Evolutionary conservation across 2,797 vertebrate genomes (phyloP), one percentile per base, ranked within the genome.

Genomic region (Chiloscyllium punctatum): DNA sequence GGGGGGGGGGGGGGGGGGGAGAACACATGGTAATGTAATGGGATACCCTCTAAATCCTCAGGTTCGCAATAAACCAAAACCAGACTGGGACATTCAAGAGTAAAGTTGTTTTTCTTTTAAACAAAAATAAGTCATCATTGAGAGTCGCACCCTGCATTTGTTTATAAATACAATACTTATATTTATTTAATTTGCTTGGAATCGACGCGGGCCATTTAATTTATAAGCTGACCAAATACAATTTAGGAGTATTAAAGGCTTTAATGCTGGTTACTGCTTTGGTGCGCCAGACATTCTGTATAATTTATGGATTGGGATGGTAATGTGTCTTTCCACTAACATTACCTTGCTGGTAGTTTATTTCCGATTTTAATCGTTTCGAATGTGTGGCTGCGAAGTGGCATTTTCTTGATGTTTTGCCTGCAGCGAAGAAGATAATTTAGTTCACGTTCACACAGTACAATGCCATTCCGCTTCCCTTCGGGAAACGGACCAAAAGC

Each of bases 1-100:
- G 42, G n/a, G 57, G 57, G 9, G 57, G 57, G 57, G 57, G 57
- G 57, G 57, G 11, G 15, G 48, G 18, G 94, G 48, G 48, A 71
- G 53, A 95, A 95, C 94, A 95, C 25, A 95, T 95, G 94, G 94
- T 18, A 95, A 74, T 95, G 42, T 30, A 74, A 77, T 94, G 30
- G 30, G 48, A 95, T 51, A 77, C 69, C 4, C 13, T 33, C 27
- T 71, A 74, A 74, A 51, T 51, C 69, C 33, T 30, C 37, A 66
- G 90, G 37, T 37, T n/a, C 71, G 8, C 16, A 42, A 74, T 51
- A 53, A 95, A 95, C 69, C 71, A 77, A 95, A 30, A 11, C 27
- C 48, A 95, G 69, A 72, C 69, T 5, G 51, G 62, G 48, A 33
- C 2, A 57, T 95, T 74, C 71, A 95, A 77, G 3, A n/a, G 27